Percentiles rank a stretch among this genome's conserved stretches.
Evolutionary conservation across 2,797 vertebrate genomes (phyloP).

Genomic region (Poecilia velifera): DNA sequence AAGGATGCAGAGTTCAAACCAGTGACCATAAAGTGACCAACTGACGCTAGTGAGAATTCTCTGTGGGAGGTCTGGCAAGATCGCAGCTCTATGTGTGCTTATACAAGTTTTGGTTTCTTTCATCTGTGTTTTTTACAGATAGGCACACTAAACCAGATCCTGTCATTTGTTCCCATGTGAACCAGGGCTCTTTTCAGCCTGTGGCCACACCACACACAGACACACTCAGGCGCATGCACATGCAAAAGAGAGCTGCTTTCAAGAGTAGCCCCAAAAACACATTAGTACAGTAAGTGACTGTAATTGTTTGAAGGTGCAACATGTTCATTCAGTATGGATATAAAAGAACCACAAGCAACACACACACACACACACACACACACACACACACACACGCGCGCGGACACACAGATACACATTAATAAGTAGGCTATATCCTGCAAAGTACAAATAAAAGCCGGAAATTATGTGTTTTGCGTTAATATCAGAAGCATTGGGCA

Average conservation of each 20-base stretch:
- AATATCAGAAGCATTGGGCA: neutral
- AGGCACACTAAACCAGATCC: constrained; percentile 64
- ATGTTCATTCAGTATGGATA: constrained; percentile 21
- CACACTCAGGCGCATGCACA: constrained; percentile 33
- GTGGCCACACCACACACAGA: constrained; percentile 66
- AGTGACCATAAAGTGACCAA: constrained; percentile 63
- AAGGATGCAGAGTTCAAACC: constrained; percentile 41
- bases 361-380: neutral
- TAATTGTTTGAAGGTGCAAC: constrained; percentile 33
- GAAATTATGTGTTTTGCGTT: neutral
- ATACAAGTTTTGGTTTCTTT: constrained; percentile 64
- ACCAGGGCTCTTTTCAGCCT: constrained; percentile 50
- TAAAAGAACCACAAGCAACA: neutral
- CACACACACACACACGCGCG: no score
- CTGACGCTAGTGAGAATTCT: constrained; percentile 46
- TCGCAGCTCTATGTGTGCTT: constrained; percentile 37
- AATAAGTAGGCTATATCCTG: neutral
- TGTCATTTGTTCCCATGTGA: constrained; percentile 72
- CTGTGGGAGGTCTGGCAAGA: constrained; percentile 66
- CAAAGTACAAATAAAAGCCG: constrained; percentile 1
- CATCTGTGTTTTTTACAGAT: constrained; percentile 58
- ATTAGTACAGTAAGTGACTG: constrained; percentile 15
- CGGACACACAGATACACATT: neutral
- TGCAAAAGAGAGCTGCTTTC: constrained; percentile 39
- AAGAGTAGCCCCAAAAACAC: neutral